A percentile compares a stretch with the other conserved stretches of the same genome.
Conservation (phyloP, 2,113 vertebrate species). For the Hippocampus guttulatus region DNA sequence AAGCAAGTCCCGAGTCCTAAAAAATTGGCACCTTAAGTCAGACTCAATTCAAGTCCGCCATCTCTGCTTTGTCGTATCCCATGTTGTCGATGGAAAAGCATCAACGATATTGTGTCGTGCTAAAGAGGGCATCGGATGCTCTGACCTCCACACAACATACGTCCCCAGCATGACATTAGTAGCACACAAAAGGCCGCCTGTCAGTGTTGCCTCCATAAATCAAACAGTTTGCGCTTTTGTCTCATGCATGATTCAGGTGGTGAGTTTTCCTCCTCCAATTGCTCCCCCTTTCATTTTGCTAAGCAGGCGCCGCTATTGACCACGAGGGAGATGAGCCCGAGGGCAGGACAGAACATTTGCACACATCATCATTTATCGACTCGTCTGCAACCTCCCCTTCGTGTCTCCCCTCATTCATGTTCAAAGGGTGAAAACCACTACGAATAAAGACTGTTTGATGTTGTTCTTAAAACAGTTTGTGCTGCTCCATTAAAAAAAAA, state of each 20-base stretch:
- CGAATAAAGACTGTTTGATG: conserved; percentile 27
- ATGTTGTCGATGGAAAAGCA: neutral
- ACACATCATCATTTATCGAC: conserved; percentile 57
- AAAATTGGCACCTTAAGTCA: no score
- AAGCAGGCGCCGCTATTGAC: conserved; percentile 20
- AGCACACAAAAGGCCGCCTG: conserved; percentile 20
- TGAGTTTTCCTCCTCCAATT: conserved; percentile 9
- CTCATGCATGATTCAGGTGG: conserved; percentile 51
- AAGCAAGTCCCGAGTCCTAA: no score
- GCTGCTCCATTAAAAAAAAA: conserved; percentile 17
- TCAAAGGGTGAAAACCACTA: conserved; percentile 39
- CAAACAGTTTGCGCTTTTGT: conserved; percentile 16
- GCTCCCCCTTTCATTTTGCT: conserved; percentile 11
- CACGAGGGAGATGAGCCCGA: conserved; percentile 24
- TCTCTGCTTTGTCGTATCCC: no score
- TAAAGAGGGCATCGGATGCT: neutral
- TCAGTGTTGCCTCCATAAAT: conserved; percentile 31
- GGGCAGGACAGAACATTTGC: conserved; percentile 44
- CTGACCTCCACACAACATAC: neutral
- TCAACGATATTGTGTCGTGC: neutral
- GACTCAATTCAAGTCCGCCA: no score
- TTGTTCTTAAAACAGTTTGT: conserved; percentile 30
- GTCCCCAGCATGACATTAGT: conserved; percentile 27
- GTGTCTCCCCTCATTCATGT: conserved; percentile 15
- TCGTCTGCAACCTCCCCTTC: conserved; percentile 4